Conservation (phyloP, 2,113 vertebrate species). For the Lophochroa leadbeateri region DNA sequence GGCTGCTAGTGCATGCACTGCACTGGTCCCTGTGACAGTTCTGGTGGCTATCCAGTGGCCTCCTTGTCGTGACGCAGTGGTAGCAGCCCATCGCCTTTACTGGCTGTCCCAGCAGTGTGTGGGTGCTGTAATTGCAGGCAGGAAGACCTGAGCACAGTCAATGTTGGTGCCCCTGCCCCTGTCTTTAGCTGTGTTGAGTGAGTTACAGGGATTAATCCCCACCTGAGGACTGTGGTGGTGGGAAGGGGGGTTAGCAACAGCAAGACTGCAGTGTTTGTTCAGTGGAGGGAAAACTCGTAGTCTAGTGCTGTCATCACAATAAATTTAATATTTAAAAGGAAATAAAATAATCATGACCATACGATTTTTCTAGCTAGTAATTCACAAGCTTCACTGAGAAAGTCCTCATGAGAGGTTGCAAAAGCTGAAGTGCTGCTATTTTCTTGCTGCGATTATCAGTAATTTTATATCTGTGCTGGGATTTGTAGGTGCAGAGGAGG, state of each 20-base stretch:
- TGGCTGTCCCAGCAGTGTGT: not conserved
- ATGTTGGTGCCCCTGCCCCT: not conserved
- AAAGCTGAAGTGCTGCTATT: constrained; percentile 5
- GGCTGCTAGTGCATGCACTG: not conserved
- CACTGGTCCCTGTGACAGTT: not conserved
- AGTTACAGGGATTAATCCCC: not conserved
- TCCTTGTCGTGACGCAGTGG: not conserved
- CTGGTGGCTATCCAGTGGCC: not conserved
- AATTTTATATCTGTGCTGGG: not conserved
- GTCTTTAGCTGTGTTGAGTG: not conserved
- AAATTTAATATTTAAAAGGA: not conserved
- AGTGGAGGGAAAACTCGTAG: not conserved
- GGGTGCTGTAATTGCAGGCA: not conserved
- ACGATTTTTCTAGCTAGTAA: not conserved
- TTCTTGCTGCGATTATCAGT: not conserved
- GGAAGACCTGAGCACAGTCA: not conserved
- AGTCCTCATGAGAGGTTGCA: not conserved
- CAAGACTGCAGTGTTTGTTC: not conserved
- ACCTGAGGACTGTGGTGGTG: not conserved
- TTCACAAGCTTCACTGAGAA: not conserved
- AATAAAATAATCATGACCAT: constrained; percentile 30
- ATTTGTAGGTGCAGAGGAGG: constrained; percentile 23
- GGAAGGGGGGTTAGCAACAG: not conserved
- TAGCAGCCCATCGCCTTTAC: not conserved
- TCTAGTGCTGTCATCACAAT: not conserved